A percentile compares a stretch with the other conserved stretches of the same genome.
These are phyloP conservation scores for Hylaeus volcanicus DNA, from an alignment of 1,140 invertebrate species.

Conservation along the genomic window DNA sequence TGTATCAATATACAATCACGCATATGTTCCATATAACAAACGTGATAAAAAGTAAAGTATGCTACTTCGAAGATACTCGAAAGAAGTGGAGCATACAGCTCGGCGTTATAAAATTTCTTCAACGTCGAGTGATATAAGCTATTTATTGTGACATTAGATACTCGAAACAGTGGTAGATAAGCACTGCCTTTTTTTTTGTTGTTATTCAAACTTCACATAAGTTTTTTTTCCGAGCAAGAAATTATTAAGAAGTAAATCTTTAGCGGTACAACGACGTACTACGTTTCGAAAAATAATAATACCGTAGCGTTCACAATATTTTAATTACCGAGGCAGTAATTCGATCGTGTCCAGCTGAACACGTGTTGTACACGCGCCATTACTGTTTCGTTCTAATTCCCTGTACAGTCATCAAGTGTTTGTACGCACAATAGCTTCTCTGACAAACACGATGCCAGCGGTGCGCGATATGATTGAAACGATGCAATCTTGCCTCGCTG, in stretches of 20 bases:
- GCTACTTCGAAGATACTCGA: neutral
- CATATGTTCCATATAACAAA: slow-evolving; percentile 15
- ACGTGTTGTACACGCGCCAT: neutral
- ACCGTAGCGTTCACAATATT: neutral
- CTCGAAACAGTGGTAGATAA: no score
- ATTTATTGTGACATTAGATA: no score
- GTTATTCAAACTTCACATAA: neutral
- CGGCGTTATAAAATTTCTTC: neutral
- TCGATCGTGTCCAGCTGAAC: neutral
- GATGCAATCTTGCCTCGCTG: slow-evolving; percentile 14
- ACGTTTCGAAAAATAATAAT: no score
- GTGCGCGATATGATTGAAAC: slow-evolving; percentile 34
- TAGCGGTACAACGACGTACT: no score
- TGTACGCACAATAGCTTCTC: slow-evolving; percentile 28
- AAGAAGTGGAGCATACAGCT: slow-evolving; percentile 1
- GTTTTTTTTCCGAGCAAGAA: no score
- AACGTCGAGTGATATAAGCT: neutral
- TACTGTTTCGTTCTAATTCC: slow-evolving; percentile 28
- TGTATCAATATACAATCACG: neutral
- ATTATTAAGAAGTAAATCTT: no score
- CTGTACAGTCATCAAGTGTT: slow-evolving; percentile 26
- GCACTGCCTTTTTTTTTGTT: neutral
- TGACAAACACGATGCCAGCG: slow-evolving; percentile 14
- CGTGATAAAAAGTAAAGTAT: slow-evolving; percentile 42
- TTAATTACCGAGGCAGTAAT: neutral